A percentile compares a stretch with the other conserved stretches of the same genome.
These are phyloP conservation scores for Pantherophis vulpinus DNA, from an alignment of 2,797 vertebrate species.

Conservation along the genomic window DNA sequence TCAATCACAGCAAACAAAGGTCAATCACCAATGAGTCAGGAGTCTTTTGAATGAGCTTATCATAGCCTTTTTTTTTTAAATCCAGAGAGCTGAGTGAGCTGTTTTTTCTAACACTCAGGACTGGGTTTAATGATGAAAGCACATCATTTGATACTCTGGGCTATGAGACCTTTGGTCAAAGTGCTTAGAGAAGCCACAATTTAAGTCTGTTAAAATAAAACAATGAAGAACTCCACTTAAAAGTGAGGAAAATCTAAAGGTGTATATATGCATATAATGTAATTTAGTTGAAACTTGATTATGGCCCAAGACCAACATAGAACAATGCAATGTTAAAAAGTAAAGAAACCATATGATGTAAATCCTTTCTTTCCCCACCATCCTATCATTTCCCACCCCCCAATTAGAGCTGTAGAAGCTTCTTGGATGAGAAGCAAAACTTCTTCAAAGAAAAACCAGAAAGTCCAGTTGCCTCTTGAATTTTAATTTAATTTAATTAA, in stretches of 20 bases:
- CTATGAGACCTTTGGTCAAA: constrained; percentile 26
- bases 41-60: constrained; percentile 5
- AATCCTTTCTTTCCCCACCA: too few species aligned
- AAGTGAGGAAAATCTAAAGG: neutral
- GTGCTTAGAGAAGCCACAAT: constrained; percentile 21
- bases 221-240: constrained; percentile 3
- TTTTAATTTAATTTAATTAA: too few species aligned
- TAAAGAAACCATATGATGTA: neutral
- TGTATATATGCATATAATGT: neutral
- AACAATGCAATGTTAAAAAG: neutral
- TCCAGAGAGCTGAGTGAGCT: constrained; percentile 41
- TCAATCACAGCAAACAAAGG: constrained; percentile 12
- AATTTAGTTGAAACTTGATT: neutral
- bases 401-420: too few species aligned
- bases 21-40: constrained; percentile 12
- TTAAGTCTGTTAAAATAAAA: constrained; percentile 36
- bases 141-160: neutral
- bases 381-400: too few species aligned
- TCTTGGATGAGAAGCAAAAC: too few species aligned
- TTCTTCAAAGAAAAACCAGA: too few species aligned
- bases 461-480: too few species aligned
- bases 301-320: neutral
- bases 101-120: constrained; percentile 15
- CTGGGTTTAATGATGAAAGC: constrained; percentile 2
- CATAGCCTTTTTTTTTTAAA: constrained; percentile 14